phyloP scores from a whole-genome alignment of 2,113 vertebrate genomes.

The Phylloscopus whistleri region DNA sequence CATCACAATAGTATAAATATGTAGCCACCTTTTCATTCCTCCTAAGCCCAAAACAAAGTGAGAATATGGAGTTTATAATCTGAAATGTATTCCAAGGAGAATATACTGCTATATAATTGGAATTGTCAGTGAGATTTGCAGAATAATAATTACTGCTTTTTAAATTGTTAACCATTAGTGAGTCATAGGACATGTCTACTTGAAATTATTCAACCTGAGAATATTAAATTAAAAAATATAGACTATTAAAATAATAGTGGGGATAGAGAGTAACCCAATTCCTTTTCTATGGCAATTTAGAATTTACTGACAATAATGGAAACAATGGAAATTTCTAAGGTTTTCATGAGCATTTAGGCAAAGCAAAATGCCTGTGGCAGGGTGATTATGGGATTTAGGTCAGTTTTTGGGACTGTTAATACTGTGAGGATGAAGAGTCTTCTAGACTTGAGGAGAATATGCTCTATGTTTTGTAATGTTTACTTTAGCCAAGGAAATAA shows the following conservation, averaged over 20 bases:
- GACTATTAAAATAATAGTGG: background rate
- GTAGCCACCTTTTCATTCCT: background rate
- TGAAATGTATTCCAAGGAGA: background rate
- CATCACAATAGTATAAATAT: background rate
- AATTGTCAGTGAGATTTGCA: background rate
- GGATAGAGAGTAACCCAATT: background rate
- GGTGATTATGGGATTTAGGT: background rate
- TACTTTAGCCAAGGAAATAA: background rate
- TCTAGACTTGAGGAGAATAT: background rate
- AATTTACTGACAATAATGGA: background rate
- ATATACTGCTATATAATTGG: background rate
- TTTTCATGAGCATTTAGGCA: background rate
- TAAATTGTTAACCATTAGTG: background rate
- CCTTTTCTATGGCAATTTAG: background rate
- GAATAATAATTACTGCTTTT: constrained; percentile 7
- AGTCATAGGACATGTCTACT: background rate
- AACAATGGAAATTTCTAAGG: background rate
- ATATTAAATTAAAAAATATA: background rate
- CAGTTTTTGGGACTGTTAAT: background rate
- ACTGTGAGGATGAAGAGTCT: background rate
- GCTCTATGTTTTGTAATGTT: background rate
- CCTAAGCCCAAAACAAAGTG: background rate
- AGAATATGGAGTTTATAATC: background rate
- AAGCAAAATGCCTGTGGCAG: background rate
- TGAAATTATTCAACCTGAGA: background rate